Evolutionary conservation across 2,888 invertebrate genomes (phyloP).

Genomic region (Cephus pygmeus): DNA sequence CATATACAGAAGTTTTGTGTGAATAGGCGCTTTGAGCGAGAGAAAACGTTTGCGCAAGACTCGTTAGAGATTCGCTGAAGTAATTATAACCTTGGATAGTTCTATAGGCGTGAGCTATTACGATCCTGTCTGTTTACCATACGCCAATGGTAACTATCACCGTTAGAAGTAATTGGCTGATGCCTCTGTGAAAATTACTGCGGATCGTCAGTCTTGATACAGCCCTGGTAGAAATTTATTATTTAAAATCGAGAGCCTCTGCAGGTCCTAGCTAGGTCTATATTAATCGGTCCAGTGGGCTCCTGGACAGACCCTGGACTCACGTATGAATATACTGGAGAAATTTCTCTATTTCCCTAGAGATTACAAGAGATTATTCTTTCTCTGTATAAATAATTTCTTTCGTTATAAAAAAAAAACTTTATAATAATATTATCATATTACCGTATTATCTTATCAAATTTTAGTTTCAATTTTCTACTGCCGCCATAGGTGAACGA

Average conservation of each 20-base stretch:
- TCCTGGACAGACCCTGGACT: background rate
- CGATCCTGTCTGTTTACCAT: background rate
- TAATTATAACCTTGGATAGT: background rate
- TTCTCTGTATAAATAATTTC: background rate
- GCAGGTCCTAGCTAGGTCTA: background rate
- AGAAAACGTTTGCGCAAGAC: conserved; percentile 15
- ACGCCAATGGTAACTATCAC: background rate
- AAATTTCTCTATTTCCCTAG: background rate
- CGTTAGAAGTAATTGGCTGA: background rate
- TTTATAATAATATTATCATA: no score
- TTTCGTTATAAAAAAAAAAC: background rate
- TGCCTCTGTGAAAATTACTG: background rate
- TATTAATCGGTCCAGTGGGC: background rate
- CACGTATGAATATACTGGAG: background rate
- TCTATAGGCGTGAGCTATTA: background rate
- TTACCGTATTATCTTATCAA: background rate
- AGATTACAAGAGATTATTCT: background rate
- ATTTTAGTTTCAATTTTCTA: background rate
- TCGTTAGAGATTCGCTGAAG: conserved; percentile 14
- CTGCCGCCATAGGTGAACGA: conserved; percentile 9
- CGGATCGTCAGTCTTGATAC: background rate
- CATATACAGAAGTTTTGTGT: conserved; percentile 16
- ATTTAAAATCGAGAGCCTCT: background rate
- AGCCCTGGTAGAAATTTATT: background rate
- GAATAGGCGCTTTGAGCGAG: background rate